phyloP scores from a whole-genome alignment of 2,797 vertebrate species.

The Brachyrhaphis roseni region DNA sequence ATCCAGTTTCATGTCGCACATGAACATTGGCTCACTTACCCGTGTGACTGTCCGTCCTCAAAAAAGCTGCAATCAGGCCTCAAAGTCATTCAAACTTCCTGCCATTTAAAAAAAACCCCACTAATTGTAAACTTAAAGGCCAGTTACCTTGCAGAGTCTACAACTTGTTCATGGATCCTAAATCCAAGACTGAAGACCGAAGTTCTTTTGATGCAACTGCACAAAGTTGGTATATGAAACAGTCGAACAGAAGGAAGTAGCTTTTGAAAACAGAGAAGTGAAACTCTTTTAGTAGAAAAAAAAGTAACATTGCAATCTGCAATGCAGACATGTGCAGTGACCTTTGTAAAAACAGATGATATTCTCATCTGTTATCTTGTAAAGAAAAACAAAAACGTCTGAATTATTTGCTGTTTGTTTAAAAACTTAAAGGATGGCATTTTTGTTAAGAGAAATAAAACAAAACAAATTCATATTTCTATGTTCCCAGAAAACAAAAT shows the following conservation, averaged over 20 bases:
- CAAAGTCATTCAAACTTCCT: conserved; percentile 18
- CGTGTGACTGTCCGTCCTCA: conserved; percentile 7
- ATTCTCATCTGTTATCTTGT: not conserved
- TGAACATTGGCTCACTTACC: conserved; percentile 11
- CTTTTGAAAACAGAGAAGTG: conserved; percentile 56
- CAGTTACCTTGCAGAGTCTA: not conserved
- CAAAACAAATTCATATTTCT: not conserved
- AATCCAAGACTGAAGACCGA: not conserved
- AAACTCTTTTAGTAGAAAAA: conserved; percentile 27
- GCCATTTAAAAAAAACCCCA: conserved; percentile 21
- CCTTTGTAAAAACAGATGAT: not conserved
- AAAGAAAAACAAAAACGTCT: not conserved
- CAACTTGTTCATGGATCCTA: not conserved
- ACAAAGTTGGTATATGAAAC: not conserved
- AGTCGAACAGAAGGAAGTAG: conserved; percentile 57
- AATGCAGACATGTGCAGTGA: not conserved
- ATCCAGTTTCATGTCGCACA: not conserved
- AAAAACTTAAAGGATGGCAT: no score
- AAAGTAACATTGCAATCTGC: conserved; percentile 28
- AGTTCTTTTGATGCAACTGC: not conserved
- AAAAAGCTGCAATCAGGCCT: not conserved
- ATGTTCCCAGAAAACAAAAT: not conserved
- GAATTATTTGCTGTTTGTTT: not conserved
- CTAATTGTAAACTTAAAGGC: conserved; percentile 10
- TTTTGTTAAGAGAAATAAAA: not conserved